Conservation (phyloP, 2,113 vertebrate genomes). For the Osmerus mordax region DNA sequence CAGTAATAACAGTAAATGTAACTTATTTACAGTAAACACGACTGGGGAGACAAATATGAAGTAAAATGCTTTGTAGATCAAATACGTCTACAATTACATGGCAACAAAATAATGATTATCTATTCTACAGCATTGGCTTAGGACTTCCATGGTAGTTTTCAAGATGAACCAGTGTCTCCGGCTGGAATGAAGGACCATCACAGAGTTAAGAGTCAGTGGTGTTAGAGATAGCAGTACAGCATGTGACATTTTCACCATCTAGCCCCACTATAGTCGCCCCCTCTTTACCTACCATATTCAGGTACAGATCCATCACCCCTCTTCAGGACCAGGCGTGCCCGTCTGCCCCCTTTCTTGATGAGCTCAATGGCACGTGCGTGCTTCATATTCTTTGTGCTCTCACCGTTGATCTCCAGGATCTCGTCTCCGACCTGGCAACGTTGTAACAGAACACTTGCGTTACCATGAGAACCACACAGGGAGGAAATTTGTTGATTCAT, state of each 20-base stretch:
- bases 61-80: not conserved
- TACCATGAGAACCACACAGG: not conserved
- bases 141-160: not conserved
- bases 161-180: not conserved
- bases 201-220: not conserved
- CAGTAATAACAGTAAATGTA: not conserved
- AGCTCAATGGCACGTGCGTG: slow-evolving; percentile 98
- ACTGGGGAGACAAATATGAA: not conserved
- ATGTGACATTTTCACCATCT: not conserved
- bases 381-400: slow-evolving; percentile 99
- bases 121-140: not conserved
- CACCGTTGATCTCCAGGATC: slow-evolving; percentile 97
- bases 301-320: slow-evolving; percentile 97
- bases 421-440: slow-evolving; percentile 88
- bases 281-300: slow-evolving; percentile 94
- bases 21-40: not conserved
- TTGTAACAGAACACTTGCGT: slow-evolving; percentile 9
- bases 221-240: slow-evolving; percentile 4
- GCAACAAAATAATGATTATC: not conserved
- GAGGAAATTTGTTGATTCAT: not conserved
- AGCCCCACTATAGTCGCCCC: slow-evolving; percentile 42
- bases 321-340: slow-evolving; percentile 94
- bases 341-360: slow-evolving; percentile 94
- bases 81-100: not conserved
- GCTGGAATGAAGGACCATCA: not conserved